A percentile compares a stretch with the other conserved stretches of the same genome.
Conservation (phyloP, 1,140 invertebrate genomes). For the Zaprionus inermis region DNA sequence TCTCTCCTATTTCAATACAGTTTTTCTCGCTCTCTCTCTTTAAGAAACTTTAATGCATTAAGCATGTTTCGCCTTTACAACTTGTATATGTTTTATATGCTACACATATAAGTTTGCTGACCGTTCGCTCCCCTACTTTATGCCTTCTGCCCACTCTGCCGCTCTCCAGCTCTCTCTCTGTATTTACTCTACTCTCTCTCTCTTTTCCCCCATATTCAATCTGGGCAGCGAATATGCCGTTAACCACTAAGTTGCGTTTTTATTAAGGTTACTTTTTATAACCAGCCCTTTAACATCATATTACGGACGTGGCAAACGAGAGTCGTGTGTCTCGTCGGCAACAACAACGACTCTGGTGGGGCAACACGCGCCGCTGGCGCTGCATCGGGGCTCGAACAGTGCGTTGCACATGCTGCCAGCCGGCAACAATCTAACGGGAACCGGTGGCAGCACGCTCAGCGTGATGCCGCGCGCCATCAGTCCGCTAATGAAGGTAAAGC, state of each 20-base stretch:
- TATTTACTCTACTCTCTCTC: not conserved
- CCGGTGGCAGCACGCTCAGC: constrained; percentile 68
- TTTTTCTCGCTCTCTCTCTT: not conserved
- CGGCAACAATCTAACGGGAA: constrained; percentile 38
- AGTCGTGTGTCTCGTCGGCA: constrained; percentile 81
- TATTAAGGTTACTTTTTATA: constrained; percentile 35
- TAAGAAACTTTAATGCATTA: not conserved
- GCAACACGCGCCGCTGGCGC: constrained; percentile 61
- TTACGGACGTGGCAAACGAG: constrained; percentile 79
- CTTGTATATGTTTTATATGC: not conserved
- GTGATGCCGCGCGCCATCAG: constrained; percentile 80
- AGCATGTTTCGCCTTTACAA: not conserved
- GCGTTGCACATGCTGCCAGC: constrained; percentile 76
- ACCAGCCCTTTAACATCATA: constrained; percentile 79
- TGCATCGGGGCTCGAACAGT: constrained; percentile 80
- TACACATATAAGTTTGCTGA: constrained; percentile 1
- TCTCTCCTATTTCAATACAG: not conserved
- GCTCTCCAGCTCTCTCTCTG: too few relatives aligned
- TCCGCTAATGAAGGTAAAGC: constrained; percentile 79
- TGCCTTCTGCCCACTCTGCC: not conserved
- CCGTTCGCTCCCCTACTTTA: not conserved
- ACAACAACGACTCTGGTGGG: constrained; percentile 82
- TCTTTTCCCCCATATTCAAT: not conserved
- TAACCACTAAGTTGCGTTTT: constrained; percentile 1
- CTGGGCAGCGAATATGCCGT: constrained; percentile 7